Base-by-base conservation (phyloP, 2,888 invertebrate genomes). In the Lumbricus terrestris region DNA sequence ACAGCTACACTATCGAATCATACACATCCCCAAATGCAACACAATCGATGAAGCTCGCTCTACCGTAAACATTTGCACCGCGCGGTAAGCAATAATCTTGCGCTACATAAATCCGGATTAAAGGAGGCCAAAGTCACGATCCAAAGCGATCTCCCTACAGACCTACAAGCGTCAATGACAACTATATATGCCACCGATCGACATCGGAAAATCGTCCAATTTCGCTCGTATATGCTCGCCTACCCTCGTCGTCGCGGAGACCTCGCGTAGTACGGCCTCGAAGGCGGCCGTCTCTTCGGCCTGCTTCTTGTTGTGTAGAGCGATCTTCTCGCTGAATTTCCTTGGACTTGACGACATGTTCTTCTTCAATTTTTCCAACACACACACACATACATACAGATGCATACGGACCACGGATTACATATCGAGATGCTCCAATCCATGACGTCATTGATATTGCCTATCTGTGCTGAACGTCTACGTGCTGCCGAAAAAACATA, bases 271-370 rank as follows among this genome's bases (percentile, higher is more conserved):
- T 95, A 99, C 98, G 96, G 98, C 97, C 96, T 98, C 98, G 96
- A 99, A 99, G 94, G 98, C 98, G 93, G 98, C 98, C 93, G 98
- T 98, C 96, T 98, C 99, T 96, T 99, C 99, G 93, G 98, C 98
- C 96, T 99, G 98, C 96, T 99, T 98, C 96, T 99, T 98, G 96
- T 97, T 98, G 95, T 98, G 98, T 95, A 99, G 96, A 94, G 99
- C 99, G 95, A 99, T 99, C 97, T 99, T 99, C 96, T 99, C 99
- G 96, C 98, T 98, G 96, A 99, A 99, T 96, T 99, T 99, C 95
- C 99, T 97, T 95, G 99, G 99, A 96, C 98, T 99, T 69, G 69
- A 69, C 96, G 98, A 97, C 98, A 98, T 98, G 40, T 89, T 89
- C 37, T 34, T 37, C 37, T 85, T 37, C 35, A 29, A 85, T 20